These are phyloP conservation scores for Stichodactyla helianthus DNA, from an alignment of 64 coral and sea anemone species.

Conservation along the genomic window DNA sequence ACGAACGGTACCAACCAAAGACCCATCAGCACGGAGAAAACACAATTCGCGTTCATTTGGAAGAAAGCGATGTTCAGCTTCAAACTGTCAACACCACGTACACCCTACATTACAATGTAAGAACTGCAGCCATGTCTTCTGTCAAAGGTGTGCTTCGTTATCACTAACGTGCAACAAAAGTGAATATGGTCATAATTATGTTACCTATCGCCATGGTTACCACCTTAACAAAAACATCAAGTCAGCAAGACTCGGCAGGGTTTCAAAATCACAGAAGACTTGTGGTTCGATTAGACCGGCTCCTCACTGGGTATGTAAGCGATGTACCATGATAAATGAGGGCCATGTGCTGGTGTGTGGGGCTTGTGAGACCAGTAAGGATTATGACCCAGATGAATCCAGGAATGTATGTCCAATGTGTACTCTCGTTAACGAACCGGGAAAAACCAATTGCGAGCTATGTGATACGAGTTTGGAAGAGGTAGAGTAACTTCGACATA, in stretches of 20 bases:
- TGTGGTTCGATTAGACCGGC: neutral
- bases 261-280: neutral
- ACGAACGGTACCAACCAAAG: neutral
- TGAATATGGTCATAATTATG: conserved; percentile 49
- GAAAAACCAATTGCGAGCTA: conserved; percentile 78
- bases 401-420: conserved; percentile 79
- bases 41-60: neutral
- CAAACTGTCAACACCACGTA: conserved; percentile 49
- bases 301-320: conserved; percentile 61
- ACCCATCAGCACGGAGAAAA: neutral
- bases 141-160: conserved; percentile 45
- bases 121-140: conserved; percentile 48
- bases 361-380: conserved; percentile 61
- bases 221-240: neutral
- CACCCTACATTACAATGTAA: conserved; percentile 43
- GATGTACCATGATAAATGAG: conserved; percentile 80
- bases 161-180: conserved; percentile 43
- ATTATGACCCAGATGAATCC: conserved; percentile 44
- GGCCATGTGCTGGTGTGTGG: conserved; percentile 63
- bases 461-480: conserved; percentile 57
- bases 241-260: neutral
- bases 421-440: conserved; percentile 86
- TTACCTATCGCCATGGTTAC: conserved; percentile 7
- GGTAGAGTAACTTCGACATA: neutral
- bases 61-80: conserved; percentile 43